These are phyloP conservation scores for Formica aserva DNA, from an alignment of 2,888 invertebrate species.

Conservation along the genomic window DNA sequence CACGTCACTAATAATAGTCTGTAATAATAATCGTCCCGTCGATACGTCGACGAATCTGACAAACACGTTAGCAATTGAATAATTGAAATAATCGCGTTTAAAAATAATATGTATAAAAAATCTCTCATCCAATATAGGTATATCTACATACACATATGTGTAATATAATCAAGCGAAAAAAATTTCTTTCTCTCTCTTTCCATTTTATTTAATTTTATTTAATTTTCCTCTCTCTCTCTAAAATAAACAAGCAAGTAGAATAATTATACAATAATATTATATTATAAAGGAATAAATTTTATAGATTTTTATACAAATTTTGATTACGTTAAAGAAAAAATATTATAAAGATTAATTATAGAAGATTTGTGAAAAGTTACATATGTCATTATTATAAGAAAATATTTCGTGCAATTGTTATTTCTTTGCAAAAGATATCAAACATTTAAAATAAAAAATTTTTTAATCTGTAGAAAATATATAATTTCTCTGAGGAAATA, in stretches of 20 bases:
- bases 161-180: neutral
- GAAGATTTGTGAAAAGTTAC: neutral
- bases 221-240: no score
- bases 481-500: neutral
- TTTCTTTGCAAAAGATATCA: neutral
- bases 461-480: neutral
- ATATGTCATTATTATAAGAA: neutral
- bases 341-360: neutral
- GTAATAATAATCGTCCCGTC: constrained; percentile 4
- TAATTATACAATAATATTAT: no score
- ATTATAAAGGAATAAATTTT: no score
- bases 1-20: constrained; percentile 30
- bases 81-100: neutral
- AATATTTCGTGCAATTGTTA: neutral
- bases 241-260: no score
- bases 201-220: neutral
- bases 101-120: neutral
- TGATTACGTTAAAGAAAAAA: neutral
- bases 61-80: neutral
- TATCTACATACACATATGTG: neutral
- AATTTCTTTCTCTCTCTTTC: neutral
- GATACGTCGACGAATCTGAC: constrained; percentile 8
- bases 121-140: neutral
- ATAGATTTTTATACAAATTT: neutral
- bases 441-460: neutral